phyloP scores from a whole-genome alignment of 2,888 invertebrate species.

The Cyclophora albipunctata region DNA sequence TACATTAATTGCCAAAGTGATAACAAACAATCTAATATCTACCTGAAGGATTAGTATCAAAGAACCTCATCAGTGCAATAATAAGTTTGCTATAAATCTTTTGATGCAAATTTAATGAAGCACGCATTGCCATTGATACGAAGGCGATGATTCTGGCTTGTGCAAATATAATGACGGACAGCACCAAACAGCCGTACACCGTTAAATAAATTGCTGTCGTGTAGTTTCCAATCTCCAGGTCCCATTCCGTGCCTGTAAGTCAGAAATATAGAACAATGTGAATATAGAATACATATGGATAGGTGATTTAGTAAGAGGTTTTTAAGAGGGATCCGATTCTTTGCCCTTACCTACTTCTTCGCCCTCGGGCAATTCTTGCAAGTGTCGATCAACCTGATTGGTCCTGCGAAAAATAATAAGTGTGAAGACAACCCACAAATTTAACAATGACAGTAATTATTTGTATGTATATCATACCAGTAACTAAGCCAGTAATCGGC shows the following conservation, averaged over 20 bases:
- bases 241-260: constrained; percentile 44
- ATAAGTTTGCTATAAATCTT: constrained; percentile 83
- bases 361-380: constrained; percentile 35
- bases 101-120: constrained; percentile 82
- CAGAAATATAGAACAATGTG: no score
- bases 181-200: constrained; percentile 46
- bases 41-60: constrained; percentile 87
- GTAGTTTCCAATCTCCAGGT: constrained; percentile 42
- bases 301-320: no score
- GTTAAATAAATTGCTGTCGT: constrained; percentile 50
- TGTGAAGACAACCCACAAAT: background rate
- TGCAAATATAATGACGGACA: constrained; percentile 59
- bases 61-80: constrained; percentile 82
- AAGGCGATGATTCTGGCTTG: constrained; percentile 75
- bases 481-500: constrained; percentile 85
- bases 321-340: no score
- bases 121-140: constrained; percentile 77
- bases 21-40: background rate
- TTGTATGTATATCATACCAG: constrained; percentile 64
- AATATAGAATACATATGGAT: no score
- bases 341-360: constrained; percentile 36
- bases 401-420: constrained; percentile 42
- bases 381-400: constrained; percentile 49
- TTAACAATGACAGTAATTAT: background rate
- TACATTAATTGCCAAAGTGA: no score